Percentiles rank a stretch among this genome's conserved stretches.
These are phyloP conservation scores for Lordiphosa mommai DNA, from an alignment of 1,140 invertebrate species.

Conservation along the genomic window DNA sequence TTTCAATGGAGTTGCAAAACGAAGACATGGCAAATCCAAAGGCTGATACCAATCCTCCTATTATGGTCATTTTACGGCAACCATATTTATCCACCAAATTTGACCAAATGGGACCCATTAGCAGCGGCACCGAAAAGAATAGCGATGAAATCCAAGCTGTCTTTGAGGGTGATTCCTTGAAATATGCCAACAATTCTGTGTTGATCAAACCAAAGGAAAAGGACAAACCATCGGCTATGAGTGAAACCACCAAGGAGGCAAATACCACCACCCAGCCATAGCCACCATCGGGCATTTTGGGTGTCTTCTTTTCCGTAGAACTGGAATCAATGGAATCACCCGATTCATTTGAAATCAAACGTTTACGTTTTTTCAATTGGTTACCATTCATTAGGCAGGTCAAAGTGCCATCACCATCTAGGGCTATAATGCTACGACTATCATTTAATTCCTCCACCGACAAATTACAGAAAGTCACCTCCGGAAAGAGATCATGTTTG, in stretches of 20 bases:
- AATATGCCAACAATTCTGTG: slow-evolving; percentile 92
- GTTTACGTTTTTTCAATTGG: slow-evolving; percentile 65
- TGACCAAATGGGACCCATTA: slow-evolving; percentile 86
- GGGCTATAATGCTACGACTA: slow-evolving; percentile 55
- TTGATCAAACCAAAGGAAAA: slow-evolving; percentile 96
- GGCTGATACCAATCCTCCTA: slow-evolving; percentile 88
- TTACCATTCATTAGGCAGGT: slow-evolving; percentile 40
- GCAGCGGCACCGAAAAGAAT: slow-evolving; percentile 92
- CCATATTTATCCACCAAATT: slow-evolving; percentile 93
- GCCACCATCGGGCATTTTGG: slow-evolving; percentile 78
- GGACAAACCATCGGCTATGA: slow-evolving; percentile 97
- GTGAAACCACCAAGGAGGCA: slow-evolving; percentile 90
- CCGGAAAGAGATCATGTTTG: slow-evolving; percentile 74
- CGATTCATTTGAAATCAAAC: slow-evolving; percentile 74
- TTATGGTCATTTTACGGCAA: slow-evolving; percentile 90
- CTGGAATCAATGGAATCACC: slow-evolving; percentile 72
- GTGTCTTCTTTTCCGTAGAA: slow-evolving; percentile 64
- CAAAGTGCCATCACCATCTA: slow-evolving; percentile 39
- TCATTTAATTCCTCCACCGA: slow-evolving; percentile 65
- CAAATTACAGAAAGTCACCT: slow-evolving; percentile 75
- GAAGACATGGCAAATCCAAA: slow-evolving; percentile 90
- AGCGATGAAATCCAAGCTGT: slow-evolving; percentile 94
- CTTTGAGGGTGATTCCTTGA: slow-evolving; percentile 88
- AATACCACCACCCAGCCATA: slow-evolving; percentile 93
- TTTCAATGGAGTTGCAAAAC: slow-evolving; percentile 85